Conservation (phyloP, 2,888 invertebrate genomes). For the Cremastinae sp. region DNA sequence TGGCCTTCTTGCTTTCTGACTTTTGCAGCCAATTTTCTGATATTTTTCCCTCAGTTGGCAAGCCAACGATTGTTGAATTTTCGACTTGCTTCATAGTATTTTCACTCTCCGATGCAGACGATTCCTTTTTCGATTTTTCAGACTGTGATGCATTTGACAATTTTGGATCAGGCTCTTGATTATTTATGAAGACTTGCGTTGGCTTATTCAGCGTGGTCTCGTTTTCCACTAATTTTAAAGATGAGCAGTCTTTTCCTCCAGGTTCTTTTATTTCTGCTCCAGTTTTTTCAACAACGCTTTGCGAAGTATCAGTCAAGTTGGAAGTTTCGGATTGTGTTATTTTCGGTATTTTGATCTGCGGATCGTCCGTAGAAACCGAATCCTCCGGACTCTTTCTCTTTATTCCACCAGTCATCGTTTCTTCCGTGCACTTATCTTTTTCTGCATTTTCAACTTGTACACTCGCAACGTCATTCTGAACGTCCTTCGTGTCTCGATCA, state of each 20-base stretch:
- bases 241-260: constrained; percentile 24
- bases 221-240: constrained; percentile 5
- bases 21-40: constrained; percentile 21
- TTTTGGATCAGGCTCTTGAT: not conserved
- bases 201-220: constrained; percentile 30
- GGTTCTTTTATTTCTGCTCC: constrained; percentile 63
- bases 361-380: constrained; percentile 16
- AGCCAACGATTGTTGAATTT: constrained; percentile 1
- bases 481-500: constrained; percentile 43
- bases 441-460: constrained; percentile 37
- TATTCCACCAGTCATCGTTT: constrained; percentile 53
- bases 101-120: constrained; percentile 27
- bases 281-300: constrained; percentile 72
- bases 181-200: constrained; percentile 5
- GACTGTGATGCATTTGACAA: constrained; percentile 7
- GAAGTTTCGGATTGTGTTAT: constrained; percentile 68
- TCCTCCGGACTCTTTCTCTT: constrained; percentile 55
- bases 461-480: constrained; percentile 42
- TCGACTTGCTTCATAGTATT: constrained; percentile 12
- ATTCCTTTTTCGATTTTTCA: constrained; percentile 9
- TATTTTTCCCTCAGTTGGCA: constrained; percentile 2
- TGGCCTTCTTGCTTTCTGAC: constrained; percentile 15
- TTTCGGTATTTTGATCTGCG: constrained; percentile 44
- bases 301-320: constrained; percentile 74
- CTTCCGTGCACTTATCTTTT: constrained; percentile 41